Conservation (phyloP, 1,140 invertebrate genomes). For the Drosophila micromelanica region DNA sequence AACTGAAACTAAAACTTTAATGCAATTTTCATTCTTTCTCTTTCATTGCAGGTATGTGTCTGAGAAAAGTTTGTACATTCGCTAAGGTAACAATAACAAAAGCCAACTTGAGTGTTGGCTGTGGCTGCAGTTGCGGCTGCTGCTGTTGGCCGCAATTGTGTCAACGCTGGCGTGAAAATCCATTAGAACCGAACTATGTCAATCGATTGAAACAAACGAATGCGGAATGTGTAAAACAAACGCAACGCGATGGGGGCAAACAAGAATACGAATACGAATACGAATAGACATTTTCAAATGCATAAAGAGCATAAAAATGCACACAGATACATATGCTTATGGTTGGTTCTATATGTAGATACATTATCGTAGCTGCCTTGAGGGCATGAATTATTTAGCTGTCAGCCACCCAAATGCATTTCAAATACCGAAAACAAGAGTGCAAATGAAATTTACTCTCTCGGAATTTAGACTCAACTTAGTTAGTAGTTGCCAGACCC, state of each 20-base stretch:
- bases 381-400: slow-evolving; percentile 73
- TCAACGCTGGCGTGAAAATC: slow-evolving; percentile 77
- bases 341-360: slow-evolving; percentile 21
- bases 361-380: slow-evolving; percentile 19
- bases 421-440: slow-evolving; percentile 71
- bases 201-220: slow-evolving; percentile 75
- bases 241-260: background rate
- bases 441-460: slow-evolving; percentile 65
- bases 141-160: slow-evolving; percentile 58
- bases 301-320: slow-evolving; percentile 34
- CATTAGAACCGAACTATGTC: slow-evolving; percentile 80
- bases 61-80: slow-evolving; percentile 40
- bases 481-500: slow-evolving; percentile 17
- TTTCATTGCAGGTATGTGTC: slow-evolving; percentile 58
- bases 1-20: slow-evolving; percentile 59
- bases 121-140: background rate
- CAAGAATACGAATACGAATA: slow-evolving; percentile 18
- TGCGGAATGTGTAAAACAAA: slow-evolving; percentile 37
- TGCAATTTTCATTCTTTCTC: slow-evolving; percentile 61
- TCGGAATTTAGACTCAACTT: slow-evolving; percentile 33
- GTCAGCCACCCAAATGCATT: slow-evolving; percentile 70
- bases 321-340: slow-evolving; percentile 36
- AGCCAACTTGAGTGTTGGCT: slow-evolving; percentile 17
- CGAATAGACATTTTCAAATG: slow-evolving; percentile 24
- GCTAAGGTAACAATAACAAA: slow-evolving; percentile 27